Evolutionary conservation across 2,113 vertebrate species (phyloP).

Genomic region (Misgurnus anguillicaudatus): DNA sequence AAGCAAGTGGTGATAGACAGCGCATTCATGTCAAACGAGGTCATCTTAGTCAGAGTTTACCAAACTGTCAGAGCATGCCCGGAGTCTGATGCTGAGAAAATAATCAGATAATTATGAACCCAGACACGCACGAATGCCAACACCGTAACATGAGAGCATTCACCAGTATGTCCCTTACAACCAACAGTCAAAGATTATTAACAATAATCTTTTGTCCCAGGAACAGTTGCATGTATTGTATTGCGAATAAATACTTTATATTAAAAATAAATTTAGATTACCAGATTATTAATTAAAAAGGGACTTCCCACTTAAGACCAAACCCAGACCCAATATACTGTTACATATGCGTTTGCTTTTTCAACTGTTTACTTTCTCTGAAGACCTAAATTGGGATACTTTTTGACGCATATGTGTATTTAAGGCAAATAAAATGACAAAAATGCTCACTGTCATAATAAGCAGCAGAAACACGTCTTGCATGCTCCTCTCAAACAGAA

Average conservation of each 20-base stretch:
- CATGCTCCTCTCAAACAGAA: too few relatives aligned
- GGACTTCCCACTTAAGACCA: too few relatives aligned
- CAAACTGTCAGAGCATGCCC: slow-evolving; percentile 47
- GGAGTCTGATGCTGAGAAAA: slow-evolving; percentile 48
- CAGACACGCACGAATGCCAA: slow-evolving; percentile 49
- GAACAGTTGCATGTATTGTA: background rate
- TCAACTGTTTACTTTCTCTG: too few relatives aligned
- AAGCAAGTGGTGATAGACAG: slow-evolving; percentile 26
- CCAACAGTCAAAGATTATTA: slow-evolving; percentile 1
- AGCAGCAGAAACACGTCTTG: too few relatives aligned
- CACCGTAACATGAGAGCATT: slow-evolving; percentile 38
- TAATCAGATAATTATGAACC: slow-evolving; percentile 50
- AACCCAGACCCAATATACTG: too few relatives aligned
- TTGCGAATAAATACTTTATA: background rate
- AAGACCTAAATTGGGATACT: too few relatives aligned
- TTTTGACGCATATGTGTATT: too few relatives aligned
- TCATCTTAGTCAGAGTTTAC: slow-evolving; percentile 51
- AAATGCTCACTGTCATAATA: too few relatives aligned
- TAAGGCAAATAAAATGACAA: too few relatives aligned
- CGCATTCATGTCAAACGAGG: slow-evolving; percentile 37
- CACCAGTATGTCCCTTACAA: slow-evolving; percentile 7
- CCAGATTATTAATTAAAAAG: too few relatives aligned
- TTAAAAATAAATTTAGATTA: background rate
- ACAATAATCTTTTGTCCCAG: slow-evolving; percentile 24
- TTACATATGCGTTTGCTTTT: too few relatives aligned